A percentile compares a stretch with the other conserved stretches of the same genome.
These are phyloP conservation scores for Zootermopsis nevadensis DNA, from an alignment of 2,888 invertebrate species.

Conservation along the genomic window DNA sequence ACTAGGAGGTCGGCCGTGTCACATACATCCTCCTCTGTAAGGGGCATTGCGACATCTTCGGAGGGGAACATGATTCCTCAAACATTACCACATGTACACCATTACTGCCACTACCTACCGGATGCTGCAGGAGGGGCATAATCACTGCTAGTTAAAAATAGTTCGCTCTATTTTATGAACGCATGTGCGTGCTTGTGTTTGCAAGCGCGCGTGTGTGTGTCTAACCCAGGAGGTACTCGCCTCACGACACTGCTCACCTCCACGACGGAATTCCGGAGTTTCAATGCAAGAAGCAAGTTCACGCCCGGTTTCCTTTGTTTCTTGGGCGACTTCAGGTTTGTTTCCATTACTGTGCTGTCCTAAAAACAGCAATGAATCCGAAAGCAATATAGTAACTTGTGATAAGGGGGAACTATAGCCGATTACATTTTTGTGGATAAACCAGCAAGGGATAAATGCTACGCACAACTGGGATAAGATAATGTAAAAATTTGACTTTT, in stretches of 20 bases:
- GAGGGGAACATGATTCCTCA: not conserved
- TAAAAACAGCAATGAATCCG: too few species aligned
- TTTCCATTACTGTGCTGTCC: too few species aligned
- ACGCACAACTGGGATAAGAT: too few species aligned
- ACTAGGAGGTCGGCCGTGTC: conserved; percentile 36
- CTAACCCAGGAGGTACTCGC: not conserved
- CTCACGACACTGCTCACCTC: not conserved
- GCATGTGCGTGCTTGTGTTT: conserved; percentile 13
- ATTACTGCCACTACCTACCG: conserved; percentile 39
- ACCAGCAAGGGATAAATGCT: too few species aligned
- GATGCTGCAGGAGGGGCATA: conserved; percentile 9
- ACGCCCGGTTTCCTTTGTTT: too few species aligned
- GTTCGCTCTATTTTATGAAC: conserved; percentile 39
- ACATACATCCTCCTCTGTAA: conserved; percentile 34
- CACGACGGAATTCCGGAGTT: not conserved
- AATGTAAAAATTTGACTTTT: too few species aligned
- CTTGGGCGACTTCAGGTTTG: too few species aligned
- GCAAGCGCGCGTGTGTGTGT: not conserved
- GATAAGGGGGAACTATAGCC: too few species aligned
- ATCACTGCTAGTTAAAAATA: conserved; percentile 43
- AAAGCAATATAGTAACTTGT: too few species aligned
- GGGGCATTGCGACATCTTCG: conserved; percentile 32
- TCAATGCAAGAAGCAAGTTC: too few species aligned
- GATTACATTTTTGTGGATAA: too few species aligned
- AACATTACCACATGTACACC: conserved; percentile 37